Evolutionary conservation across 2,113 vertebrate species (phyloP).

Genomic region (Falcunculus frontatus): DNA sequence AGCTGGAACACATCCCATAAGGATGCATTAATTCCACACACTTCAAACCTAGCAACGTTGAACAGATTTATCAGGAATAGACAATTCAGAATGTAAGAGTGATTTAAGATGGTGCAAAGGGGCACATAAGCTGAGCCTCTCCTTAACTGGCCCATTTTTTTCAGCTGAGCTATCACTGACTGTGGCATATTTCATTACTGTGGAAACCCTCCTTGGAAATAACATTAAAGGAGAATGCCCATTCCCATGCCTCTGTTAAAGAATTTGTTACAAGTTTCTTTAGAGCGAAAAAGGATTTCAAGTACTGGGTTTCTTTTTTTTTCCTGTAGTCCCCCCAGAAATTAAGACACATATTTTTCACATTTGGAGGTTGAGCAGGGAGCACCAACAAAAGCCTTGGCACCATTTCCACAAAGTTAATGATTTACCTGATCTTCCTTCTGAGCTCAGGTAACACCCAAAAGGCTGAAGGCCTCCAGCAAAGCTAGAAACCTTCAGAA

Average conservation of each 20-base stretch:
- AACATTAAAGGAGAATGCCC: not conserved
- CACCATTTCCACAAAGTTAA: not conserved
- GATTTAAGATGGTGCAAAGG: not conserved
- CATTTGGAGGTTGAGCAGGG: not conserved
- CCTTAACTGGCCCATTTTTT: not conserved
- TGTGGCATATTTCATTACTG: slow-evolving; percentile 3
- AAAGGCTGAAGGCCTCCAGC: not conserved
- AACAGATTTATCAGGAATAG: not conserved
- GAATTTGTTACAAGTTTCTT: not conserved
- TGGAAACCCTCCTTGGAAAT: not conserved
- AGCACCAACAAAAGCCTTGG: not conserved
- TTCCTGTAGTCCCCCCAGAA: not conserved
- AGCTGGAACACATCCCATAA: not conserved
- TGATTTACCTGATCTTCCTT: not conserved
- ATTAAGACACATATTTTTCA: not conserved
- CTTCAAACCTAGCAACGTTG: not conserved
- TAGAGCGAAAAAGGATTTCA: not conserved
- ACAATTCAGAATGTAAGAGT: not conserved
- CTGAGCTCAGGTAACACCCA: not conserved
- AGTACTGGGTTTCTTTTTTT: not conserved
- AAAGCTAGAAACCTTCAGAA: not conserved
- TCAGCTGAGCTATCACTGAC: not conserved
- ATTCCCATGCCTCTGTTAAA: not conserved
- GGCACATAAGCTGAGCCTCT: not conserved
- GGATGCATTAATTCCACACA: not conserved